Evolutionary conservation across 30 jellyfish, hydroid and myxozoan species (phyloP), one percentile per base, ranked within the genome.

Genomic region (Cassiopea xamachana): DNA sequence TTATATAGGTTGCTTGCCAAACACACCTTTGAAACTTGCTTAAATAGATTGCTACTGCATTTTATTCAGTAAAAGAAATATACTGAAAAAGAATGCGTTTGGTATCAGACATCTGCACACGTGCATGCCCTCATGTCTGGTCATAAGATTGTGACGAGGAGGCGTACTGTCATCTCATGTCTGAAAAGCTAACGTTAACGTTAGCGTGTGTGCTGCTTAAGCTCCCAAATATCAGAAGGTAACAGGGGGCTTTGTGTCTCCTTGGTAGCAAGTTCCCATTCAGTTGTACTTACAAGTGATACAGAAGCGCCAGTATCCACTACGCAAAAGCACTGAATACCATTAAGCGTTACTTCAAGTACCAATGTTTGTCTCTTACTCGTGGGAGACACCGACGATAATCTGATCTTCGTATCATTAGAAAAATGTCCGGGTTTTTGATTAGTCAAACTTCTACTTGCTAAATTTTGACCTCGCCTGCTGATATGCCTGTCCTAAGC

Each of bases 281-380:
- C 78, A 69, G 6, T n/a, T 69, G 6, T 69, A 69, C 78, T 69
- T 5, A 69, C 14, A 2, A 69, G 14, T 17, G 45, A 69, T 69
- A 69, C 48, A 17, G 78, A 69, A 43, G 78, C 78, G 45, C 78
- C 78, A 17, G 78, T 69, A 17, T 69, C 78, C 5, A 69, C 78
- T 17, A 69, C 15, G 15, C 78, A 69, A 69, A 69, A 43, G 45
- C 48, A 0, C 8, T 7, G 45, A 17, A 17, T 18, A 17, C 78
- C 78, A 69, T 69, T 69, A 17, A 69, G 45, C 5, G 7, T 69
- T 17, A n/a, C 17, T 43, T 69, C 78, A 7, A 69, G 48, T 69
- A 69, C 45, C 7, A 69, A 43, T 69, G 48, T 7, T 69, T 69
- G 7, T 69, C 78, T 69, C 15, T 69, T 18, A 69, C 48, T 18